These are phyloP conservation scores for Magallana nippona DNA, from an alignment of 2,888 invertebrate genomes.

Conservation along the genomic window DNA sequence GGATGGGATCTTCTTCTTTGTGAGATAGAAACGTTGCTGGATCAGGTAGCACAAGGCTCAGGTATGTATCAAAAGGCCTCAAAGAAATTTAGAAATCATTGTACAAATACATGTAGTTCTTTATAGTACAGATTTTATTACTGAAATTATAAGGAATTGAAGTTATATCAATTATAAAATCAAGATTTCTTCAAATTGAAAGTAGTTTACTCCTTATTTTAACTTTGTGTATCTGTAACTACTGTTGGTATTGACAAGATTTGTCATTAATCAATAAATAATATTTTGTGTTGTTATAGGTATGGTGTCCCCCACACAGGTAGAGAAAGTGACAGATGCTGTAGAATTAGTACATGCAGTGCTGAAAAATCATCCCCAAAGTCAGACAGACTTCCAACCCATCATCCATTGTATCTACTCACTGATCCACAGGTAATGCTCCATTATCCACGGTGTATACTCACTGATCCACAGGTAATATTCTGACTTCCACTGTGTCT, in stretches of 20 bases:
- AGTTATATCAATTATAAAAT: too few relatives aligned
- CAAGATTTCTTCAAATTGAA: too few relatives aligned
- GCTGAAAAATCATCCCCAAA: constrained; percentile 63
- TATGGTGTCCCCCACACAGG: constrained; percentile 66
- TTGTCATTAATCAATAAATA: too few relatives aligned
- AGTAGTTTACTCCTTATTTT: too few relatives aligned
- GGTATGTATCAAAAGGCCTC: constrained; percentile 61
- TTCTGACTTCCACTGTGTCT: constrained; percentile 54
- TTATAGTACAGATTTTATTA: too few relatives aligned
- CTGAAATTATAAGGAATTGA: too few relatives aligned
- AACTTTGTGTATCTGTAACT: too few relatives aligned
- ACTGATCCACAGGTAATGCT: background rate
- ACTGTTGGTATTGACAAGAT: background rate
- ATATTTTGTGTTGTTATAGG: constrained; percentile 57
- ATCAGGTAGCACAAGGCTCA: constrained; percentile 74
- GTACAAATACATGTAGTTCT: too few relatives aligned
- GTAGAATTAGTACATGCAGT: constrained; percentile 69
- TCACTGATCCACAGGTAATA: background rate
- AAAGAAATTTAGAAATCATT: background rate
- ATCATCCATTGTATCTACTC: constrained; percentile 54
- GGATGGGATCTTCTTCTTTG: constrained; percentile 75
- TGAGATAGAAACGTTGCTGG: constrained; percentile 70
- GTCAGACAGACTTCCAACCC: constrained; percentile 65
- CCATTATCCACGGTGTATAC: constrained; percentile 57
- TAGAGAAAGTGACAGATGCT: constrained; percentile 65